These are phyloP conservation scores for Nesometra sesokonis DNA, from an alignment of 35 echinoderm and acorn worm genomes.

Conservation along the genomic window DNA sequence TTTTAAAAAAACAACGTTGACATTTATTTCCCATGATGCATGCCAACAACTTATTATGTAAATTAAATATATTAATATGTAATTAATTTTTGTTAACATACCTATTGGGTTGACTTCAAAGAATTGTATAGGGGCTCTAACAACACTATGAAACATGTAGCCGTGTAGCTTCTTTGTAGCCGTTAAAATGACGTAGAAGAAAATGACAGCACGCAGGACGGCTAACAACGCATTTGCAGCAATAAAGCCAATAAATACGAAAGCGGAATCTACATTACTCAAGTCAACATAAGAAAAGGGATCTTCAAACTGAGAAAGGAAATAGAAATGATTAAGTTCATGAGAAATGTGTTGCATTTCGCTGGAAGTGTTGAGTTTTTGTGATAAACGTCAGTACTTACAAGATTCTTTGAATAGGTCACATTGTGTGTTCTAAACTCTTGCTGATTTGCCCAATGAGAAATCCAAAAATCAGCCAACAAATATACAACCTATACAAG, in stretches of 20 bases:
- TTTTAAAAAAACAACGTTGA: too few species aligned
- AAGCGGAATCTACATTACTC: slow-evolving; percentile 29
- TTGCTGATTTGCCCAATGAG: slow-evolving; percentile 63
- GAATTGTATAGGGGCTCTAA: slow-evolving; percentile 55
- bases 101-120: slow-evolving; percentile 88
- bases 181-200: slow-evolving; percentile 57
- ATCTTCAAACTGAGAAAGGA: neutral
- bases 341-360: too few species aligned
- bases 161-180: slow-evolving; percentile 73
- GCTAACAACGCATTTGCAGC: slow-evolving; percentile 36
- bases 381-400: too few species aligned
- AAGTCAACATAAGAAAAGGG: neutral
- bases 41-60: too few species aligned
- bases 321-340: neutral
- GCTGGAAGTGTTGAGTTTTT: too few species aligned
- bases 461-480: slow-evolving; percentile 65
- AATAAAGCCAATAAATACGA: slow-evolving; percentile 45
- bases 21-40: too few species aligned
- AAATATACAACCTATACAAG: slow-evolving; percentile 50
- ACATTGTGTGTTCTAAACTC: slow-evolving; percentile 7
- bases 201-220: slow-evolving; percentile 47
- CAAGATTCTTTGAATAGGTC: neutral
- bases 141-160: slow-evolving; percentile 61
- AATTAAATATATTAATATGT: too few species aligned
- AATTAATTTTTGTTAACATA: too few species aligned